Percentiles rank a stretch among this genome's conserved stretches.
These are phyloP conservation scores for Pogonophryne albipinna DNA, from an alignment of 2,797 vertebrate genomes.

Conservation along the genomic window DNA sequence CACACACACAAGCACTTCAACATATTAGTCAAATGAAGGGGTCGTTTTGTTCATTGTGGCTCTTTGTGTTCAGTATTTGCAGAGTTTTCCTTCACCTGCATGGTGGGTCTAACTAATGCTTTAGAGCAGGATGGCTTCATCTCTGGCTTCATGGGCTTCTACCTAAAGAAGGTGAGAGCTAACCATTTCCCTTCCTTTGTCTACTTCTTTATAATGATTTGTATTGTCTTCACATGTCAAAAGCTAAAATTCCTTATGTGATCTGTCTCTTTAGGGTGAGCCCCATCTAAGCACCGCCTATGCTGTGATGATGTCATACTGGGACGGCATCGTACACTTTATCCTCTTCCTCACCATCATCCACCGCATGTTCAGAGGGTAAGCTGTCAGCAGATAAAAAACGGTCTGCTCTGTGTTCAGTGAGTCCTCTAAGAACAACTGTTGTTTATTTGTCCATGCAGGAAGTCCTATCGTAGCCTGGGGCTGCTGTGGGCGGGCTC, in stretches of 20 bases:
- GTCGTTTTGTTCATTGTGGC: not conserved
- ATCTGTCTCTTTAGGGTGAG: conserved; percentile 80
- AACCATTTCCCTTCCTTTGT: not conserved
- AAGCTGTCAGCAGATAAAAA: conserved; percentile 22
- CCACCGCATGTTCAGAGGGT: conserved; percentile 85
- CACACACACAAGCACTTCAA: not conserved
- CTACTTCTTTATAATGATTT: not conserved
- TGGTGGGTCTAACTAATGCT: conserved; percentile 86
- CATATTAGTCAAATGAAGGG: not conserved
- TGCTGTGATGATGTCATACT: conserved; percentile 92
- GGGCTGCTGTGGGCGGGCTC: conserved; percentile 93
- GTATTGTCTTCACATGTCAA: not conserved
- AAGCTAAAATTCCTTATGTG: not conserved
- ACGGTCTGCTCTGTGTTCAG: not conserved
- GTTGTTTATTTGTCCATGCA: conserved; percentile 59
- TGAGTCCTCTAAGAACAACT: not conserved
- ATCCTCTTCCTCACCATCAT: conserved; percentile 88
- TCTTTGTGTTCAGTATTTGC: conserved; percentile 86
- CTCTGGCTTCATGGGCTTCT: conserved; percentile 89
- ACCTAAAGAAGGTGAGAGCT: conserved; percentile 85
- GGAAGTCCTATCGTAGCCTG: conserved; percentile 87
- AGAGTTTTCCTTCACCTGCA: conserved; percentile 87
- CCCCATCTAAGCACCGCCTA: conserved; percentile 90
- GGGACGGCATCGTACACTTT: conserved; percentile 90
- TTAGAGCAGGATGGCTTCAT: conserved; percentile 92